Base-by-base conservation (phyloP, 92 coral and sea anemone genomes). In the Muricea muricata region DNA sequence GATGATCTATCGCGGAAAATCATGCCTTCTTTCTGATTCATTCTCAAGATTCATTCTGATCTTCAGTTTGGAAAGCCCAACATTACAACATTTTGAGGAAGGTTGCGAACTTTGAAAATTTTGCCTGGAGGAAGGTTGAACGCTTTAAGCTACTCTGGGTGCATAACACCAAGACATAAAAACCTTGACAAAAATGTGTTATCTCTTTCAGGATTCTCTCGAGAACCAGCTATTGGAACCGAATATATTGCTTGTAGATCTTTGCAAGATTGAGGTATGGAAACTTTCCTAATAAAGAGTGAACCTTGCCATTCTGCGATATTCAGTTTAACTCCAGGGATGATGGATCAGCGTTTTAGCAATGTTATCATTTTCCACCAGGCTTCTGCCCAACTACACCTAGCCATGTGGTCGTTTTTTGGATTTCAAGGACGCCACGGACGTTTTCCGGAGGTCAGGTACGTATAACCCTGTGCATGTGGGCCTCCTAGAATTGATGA, bases 171-270 rank as follows among this genome's bases (percentile, higher is more conserved):
- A 25, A 60, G 7, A 23, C 78, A 47, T 33, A 0, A 18, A 9
- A 52, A 52, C 18, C n/a, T n/a, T 52, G 21, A 77, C 1, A 52
- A 10, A 25, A 17, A 32, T n/a, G 17, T 26, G 42, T 23, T 71
- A 39, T 41, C n/a, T 78, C 39, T 70, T 67, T 35, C 15, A 85
- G 99, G 93, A 90, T 57, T 93, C 97, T 35, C 89, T 96, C n/a
- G 91, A 90, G 66, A 86, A 73, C 25, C 97, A 96, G 82, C 90
- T 96, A 7, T 18, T 83, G 39, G 88, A 87, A 42, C 99, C 99
- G 8, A 93, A 92, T 83, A 91, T 96, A 57, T 90, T 93, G 18
- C 85, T 91, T 24, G 98, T 94, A 24, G 99, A 96, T 76, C 92
- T 94, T 47, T 87, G 96, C 48, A 96, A 96, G 69, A 84, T 79